Evolutionary conservation across 2,113 vertebrate species (phyloP).

Genomic region (Cricetomys ansorgei): DNA sequence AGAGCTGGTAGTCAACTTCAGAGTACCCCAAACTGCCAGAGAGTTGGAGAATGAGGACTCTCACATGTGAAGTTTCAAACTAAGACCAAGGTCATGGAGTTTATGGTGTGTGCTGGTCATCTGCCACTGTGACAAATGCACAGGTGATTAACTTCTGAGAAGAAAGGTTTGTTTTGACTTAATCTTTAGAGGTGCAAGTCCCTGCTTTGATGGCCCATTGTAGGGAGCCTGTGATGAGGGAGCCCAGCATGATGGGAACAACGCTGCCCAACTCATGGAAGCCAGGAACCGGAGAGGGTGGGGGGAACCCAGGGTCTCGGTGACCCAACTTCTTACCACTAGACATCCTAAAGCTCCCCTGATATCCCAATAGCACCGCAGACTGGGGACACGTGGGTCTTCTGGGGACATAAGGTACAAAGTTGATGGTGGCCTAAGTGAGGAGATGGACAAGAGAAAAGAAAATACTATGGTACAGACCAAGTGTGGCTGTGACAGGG

Average conservation of each 20-base stretch:
- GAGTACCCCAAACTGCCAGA: neutral
- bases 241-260: neutral
- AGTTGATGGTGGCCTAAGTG: neutral
- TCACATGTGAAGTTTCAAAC: neutral
- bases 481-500: neutral
- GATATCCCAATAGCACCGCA: neutral
- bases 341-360: neutral
- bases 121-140: neutral
- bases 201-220: neutral
- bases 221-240: neutral
- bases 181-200: neutral
- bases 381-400: neutral
- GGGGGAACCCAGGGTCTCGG: neutral
- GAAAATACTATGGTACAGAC: neutral
- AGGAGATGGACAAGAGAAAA: neutral
- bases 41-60: neutral
- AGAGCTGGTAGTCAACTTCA: neutral
- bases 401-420: neutral
- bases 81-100: neutral
- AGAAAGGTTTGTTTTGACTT: neutral
- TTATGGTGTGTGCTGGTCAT: neutral
- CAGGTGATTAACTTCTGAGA: neutral
- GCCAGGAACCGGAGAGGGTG: neutral
- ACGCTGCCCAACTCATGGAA: neutral
- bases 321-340: neutral